A percentile compares a stretch with the other conserved stretches of the same genome.
Conservation (phyloP, 2,113 vertebrate species). For the Scolopax mira region DNA sequence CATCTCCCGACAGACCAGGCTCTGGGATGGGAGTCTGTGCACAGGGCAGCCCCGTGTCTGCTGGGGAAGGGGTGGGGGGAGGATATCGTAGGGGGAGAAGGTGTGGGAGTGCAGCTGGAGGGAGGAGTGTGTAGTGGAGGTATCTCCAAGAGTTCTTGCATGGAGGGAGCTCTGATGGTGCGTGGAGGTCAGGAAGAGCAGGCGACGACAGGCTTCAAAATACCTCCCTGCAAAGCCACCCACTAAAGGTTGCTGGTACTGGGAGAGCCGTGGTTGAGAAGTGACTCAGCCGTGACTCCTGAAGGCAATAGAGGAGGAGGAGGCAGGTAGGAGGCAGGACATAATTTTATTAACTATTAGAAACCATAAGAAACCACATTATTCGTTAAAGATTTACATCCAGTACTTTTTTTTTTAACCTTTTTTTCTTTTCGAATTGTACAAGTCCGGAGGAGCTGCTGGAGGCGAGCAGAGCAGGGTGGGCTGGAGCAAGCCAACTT, state of each 20-base stretch:
- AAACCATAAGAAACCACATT: not conserved
- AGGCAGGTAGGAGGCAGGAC: not conserved
- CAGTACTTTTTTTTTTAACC: not conserved
- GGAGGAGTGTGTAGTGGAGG: too few species aligned
- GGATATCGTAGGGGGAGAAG: too few species aligned
- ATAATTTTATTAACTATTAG: not conserved
- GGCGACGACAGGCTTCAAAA: not conserved
- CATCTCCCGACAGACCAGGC: not conserved
- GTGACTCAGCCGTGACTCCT: not conserved
- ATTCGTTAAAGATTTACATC: not conserved
- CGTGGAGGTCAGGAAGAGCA: not conserved
- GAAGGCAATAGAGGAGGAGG: not conserved
- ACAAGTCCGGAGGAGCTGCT: not conserved
- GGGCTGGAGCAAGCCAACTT: not conserved
- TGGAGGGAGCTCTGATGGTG: too few species aligned
- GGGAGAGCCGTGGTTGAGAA: accelerated
- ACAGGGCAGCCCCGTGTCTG: not conserved
- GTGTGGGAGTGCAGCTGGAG: not conserved
- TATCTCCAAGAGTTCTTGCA: not conserved
- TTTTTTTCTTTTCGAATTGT: too few species aligned
- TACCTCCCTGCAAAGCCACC: not conserved
- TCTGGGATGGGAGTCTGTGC: too few species aligned
- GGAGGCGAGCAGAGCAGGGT: not conserved
- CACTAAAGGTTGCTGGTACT: too few species aligned
- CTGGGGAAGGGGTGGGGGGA: not conserved